A percentile compares a stretch with the other conserved stretches of the same genome.
phyloP scores from a whole-genome alignment of 23 tunicate species.

The Oikopleura vanhoeffeni region DNA sequence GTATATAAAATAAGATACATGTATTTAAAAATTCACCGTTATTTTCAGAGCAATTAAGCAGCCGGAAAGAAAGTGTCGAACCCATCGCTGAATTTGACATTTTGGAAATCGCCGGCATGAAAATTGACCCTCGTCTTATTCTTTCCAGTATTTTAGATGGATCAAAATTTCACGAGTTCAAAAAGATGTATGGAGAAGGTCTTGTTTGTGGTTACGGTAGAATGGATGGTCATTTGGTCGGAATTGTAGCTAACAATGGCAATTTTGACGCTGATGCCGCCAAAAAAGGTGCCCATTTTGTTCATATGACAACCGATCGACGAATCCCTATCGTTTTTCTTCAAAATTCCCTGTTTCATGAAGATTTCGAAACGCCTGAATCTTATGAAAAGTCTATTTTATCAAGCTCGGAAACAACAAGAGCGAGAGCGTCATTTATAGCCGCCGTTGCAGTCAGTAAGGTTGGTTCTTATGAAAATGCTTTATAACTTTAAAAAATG shows the following conservation, averaged over 20 bases:
- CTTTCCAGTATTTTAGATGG: conserved; percentile 38
- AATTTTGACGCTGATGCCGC: conserved; percentile 39
- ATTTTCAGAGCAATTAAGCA: no score
- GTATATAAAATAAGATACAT: no score
- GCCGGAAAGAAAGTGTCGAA: neutral
- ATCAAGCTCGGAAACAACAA: conserved; percentile 24
- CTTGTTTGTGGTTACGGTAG: conserved; percentile 53
- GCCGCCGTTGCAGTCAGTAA: neutral
- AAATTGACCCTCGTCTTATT: conserved; percentile 26
- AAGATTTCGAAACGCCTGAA: neutral
- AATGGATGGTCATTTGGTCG: conserved; percentile 49
- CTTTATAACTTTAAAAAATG: no score
- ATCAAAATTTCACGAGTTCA: conserved; percentile 73
- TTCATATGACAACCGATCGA: conserved; percentile 49
- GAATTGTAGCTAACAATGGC: conserved; percentile 58
- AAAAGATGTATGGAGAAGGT: conserved; percentile 30
- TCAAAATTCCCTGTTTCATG: conserved; percentile 30
- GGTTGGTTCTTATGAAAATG: no score
- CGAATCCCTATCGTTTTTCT: conserved; percentile 54
- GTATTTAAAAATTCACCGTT: no score
- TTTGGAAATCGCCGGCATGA: conserved; percentile 15
- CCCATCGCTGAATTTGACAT: conserved; percentile 20
- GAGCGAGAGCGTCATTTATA: neutral
- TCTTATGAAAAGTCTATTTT: neutral
- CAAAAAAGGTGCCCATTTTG: conserved; percentile 57